Conservation (phyloP, 53 echinoderm and acorn worm genomes). For the Stichopus horrens region DNA sequence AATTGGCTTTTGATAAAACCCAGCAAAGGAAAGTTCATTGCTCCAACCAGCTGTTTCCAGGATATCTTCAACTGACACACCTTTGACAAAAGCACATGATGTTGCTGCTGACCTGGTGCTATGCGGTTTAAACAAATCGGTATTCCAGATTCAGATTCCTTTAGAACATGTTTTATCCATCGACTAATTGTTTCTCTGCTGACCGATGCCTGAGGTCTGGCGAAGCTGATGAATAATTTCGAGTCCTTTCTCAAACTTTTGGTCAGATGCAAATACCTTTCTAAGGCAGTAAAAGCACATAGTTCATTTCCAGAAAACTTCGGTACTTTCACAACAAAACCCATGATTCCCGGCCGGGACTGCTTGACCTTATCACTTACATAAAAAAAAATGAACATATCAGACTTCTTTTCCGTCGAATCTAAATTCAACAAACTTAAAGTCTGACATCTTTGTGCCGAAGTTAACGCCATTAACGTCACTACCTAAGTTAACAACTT, state of each 20-base stretch:
- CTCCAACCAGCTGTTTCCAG: slow-evolving; percentile 10
- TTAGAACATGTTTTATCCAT: slow-evolving; percentile 14
- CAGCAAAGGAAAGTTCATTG: slow-evolving; percentile 17
- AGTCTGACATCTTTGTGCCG: slow-evolving; percentile 7
- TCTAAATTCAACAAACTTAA: not conserved
- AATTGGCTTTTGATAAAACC: slow-evolving; percentile 13
- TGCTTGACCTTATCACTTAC: slow-evolving; percentile 22
- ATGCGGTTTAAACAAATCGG: slow-evolving; percentile 22
- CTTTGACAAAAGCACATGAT: not conserved
- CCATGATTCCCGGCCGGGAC: slow-evolving; percentile 2
- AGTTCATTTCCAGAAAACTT: slow-evolving; percentile 8
- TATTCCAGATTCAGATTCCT: slow-evolving; percentile 6
- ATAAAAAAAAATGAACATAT: slow-evolving; percentile 23
- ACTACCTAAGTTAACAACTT: slow-evolving; percentile 11
- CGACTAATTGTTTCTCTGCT: not conserved
- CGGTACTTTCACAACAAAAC: not conserved
- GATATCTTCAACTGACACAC: slow-evolving; percentile 13
- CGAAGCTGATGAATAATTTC: slow-evolving; percentile 4
- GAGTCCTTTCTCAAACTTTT: not conserved
- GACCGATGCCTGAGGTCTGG: not conserved
- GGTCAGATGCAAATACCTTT: slow-evolving; percentile 9
- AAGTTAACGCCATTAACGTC: slow-evolving; percentile 6
- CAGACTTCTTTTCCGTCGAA: slow-evolving; percentile 13
- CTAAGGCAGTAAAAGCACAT: slow-evolving; percentile 18
- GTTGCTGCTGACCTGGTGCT: slow-evolving; percentile 18